These are phyloP conservation scores for Aradophagus sp. DNA, from an alignment of 1,140 invertebrate species.

Conservation along the genomic window DNA sequence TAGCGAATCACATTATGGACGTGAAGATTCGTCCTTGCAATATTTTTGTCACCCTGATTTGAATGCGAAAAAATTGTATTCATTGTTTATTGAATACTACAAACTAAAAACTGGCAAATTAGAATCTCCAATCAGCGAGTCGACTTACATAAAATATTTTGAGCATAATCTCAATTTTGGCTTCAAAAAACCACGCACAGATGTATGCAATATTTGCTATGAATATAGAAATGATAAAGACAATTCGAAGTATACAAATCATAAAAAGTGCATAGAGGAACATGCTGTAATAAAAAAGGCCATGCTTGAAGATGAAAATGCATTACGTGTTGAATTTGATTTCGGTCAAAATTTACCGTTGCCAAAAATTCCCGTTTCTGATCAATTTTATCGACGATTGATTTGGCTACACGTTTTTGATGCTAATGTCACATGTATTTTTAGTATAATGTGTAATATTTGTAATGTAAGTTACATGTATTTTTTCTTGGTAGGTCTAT, in stretches of 20 bases:
- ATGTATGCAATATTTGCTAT: slow-evolving; percentile 35
- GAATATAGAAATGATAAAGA: slow-evolving; percentile 13
- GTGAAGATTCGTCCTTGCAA: slow-evolving; percentile 18
- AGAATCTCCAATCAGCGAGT: slow-evolving; percentile 22
- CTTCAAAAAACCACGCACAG: slow-evolving; percentile 24
- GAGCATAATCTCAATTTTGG: slow-evolving; percentile 21
- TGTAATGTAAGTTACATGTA: slow-evolving; percentile 52
- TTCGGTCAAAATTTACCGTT: slow-evolving; percentile 39
- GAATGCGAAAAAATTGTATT: slow-evolving; percentile 15
- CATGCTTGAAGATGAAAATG: slow-evolving; percentile 21
- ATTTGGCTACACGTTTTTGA: slow-evolving; percentile 47
- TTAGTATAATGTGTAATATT: no score
- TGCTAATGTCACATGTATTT: slow-evolving; percentile 26
- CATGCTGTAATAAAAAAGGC: slow-evolving; percentile 20
- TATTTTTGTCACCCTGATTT: slow-evolving; percentile 41
- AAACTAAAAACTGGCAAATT: slow-evolving; percentile 10
- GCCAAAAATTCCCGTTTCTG: slow-evolving; percentile 40
- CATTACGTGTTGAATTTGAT: slow-evolving; percentile 32
- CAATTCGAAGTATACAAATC: neutral
- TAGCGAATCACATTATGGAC: slow-evolving; percentile 24
- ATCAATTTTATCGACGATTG: slow-evolving; percentile 37
- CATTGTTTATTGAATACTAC: slow-evolving; percentile 32
- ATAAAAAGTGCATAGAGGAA: slow-evolving; percentile 12
- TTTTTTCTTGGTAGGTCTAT: slow-evolving; percentile 32
- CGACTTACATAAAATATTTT: slow-evolving; percentile 36